phyloP scores from a whole-genome alignment of 1,140 invertebrate species.

The Leptonema lineaticorne region DNA sequence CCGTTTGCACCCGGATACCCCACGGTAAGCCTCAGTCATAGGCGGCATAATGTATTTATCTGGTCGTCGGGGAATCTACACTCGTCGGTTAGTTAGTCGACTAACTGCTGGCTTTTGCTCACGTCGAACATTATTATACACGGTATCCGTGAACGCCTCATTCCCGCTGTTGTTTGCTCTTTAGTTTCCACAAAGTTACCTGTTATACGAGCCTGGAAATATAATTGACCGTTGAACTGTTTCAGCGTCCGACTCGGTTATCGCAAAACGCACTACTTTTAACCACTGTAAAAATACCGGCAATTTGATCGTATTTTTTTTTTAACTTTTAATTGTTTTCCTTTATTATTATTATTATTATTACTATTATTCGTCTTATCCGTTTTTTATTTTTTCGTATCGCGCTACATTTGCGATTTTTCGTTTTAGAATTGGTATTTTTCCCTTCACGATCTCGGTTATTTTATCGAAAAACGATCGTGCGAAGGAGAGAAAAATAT shows the following conservation, averaged over 20 bases:
- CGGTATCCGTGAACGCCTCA: neutral
- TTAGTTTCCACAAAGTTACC: neutral
- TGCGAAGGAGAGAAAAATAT: constrained; percentile 27
- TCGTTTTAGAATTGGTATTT: too few relatives aligned
- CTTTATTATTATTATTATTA: too few relatives aligned
- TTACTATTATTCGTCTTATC: too few relatives aligned
- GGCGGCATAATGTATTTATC: neutral
- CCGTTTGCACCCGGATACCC: neutral
- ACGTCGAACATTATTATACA: constrained; percentile 1
- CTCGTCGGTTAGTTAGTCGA: constrained; percentile 10
- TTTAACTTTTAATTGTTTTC: too few relatives aligned
- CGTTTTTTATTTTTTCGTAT: too few relatives aligned
- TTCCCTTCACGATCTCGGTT: too few relatives aligned
- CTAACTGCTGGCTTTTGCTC: constrained; percentile 3
- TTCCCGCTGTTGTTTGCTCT: constrained; percentile 2
- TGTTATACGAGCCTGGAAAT: too few relatives aligned
- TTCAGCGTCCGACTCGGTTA: neutral
- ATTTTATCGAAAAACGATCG: constrained; percentile 38
- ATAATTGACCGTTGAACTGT: constrained; percentile 1
- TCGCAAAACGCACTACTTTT: too few relatives aligned
- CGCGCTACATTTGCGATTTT: too few relatives aligned
- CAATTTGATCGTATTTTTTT: too few relatives aligned
- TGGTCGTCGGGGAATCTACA: neutral
- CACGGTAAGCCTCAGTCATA: neutral
- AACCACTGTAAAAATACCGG: too few relatives aligned